These are phyloP conservation scores for Pristis pectinata DNA, from an alignment of 2,797 vertebrate genomes.

Conservation along the genomic window DNA sequence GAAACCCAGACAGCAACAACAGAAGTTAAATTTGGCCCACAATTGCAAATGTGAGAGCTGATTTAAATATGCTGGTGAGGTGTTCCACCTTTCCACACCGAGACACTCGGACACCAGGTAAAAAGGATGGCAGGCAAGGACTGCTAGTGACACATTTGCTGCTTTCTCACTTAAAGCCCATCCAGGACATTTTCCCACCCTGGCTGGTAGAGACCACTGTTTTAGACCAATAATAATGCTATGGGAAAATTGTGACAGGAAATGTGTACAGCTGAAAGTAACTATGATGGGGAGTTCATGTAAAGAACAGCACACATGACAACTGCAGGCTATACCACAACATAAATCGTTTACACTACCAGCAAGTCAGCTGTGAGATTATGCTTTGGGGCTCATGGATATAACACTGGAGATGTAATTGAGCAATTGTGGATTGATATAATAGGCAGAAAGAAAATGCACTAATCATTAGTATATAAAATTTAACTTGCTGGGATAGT, in stretches of 20 bases:
- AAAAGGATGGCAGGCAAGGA: neutral
- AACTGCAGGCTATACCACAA: neutral
- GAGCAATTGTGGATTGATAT: neutral
- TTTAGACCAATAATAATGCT: neutral
- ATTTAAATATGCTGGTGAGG: neutral
- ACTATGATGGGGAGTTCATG: neutral
- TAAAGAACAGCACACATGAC: neutral
- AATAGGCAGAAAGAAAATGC: neutral
- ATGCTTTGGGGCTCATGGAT: neutral
- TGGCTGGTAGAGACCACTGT: neutral
- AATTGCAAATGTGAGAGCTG: too few relatives aligned
- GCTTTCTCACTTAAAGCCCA: too few relatives aligned
- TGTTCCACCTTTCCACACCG: neutral
- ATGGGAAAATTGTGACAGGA: neutral
- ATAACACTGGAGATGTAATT: neutral
- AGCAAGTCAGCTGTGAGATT: neutral
- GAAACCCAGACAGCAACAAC: too few relatives aligned
- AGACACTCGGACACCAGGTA: neutral
- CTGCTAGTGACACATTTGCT: neutral
- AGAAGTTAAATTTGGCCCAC: too few relatives aligned
- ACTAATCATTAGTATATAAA: neutral
- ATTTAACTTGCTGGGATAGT: neutral
- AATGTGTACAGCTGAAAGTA: neutral
- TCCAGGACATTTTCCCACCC: too few relatives aligned
- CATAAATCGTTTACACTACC: neutral